Conservation (phyloP, 1,140 invertebrate genomes). For the Melanaphis sacchari region DNA sequence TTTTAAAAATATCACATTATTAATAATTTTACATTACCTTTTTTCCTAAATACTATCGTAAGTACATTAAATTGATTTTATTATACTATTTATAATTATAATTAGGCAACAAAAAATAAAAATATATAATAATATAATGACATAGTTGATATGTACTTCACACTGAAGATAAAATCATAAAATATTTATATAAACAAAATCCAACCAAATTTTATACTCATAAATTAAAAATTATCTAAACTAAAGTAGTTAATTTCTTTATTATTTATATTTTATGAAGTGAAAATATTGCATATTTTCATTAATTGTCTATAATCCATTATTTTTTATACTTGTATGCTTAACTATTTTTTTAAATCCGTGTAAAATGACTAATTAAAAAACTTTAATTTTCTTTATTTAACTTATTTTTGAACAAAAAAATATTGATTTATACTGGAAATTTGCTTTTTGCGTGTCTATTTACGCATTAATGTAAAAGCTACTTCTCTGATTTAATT, state of each 20-base stretch:
- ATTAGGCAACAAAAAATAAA: no score
- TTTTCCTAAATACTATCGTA: neutral
- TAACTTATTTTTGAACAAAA: neutral
- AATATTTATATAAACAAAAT: neutral
- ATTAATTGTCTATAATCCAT: neutral
- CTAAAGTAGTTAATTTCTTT: neutral
- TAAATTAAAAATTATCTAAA: neutral
- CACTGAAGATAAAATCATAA: neutral
- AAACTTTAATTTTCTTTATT: conserved; percentile 8
- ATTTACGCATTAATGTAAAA: neutral
- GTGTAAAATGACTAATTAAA: neutral
- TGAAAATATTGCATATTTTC: neutral
- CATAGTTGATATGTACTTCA: neutral
- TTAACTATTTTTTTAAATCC: neutral
- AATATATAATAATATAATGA: no score
- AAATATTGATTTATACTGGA: conserved; percentile 3
- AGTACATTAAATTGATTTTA: neutral
- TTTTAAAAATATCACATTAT: neutral
- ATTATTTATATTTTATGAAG: neutral
- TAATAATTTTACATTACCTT: neutral
- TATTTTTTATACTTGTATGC: neutral
- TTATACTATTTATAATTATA: no score
- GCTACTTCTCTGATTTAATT: conserved; percentile 23
- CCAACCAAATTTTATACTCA: neutral
- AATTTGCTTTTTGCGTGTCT: neutral